Evolutionary conservation across 2,888 invertebrate species (phyloP).

Genomic region (Oscheius sp.): DNA sequence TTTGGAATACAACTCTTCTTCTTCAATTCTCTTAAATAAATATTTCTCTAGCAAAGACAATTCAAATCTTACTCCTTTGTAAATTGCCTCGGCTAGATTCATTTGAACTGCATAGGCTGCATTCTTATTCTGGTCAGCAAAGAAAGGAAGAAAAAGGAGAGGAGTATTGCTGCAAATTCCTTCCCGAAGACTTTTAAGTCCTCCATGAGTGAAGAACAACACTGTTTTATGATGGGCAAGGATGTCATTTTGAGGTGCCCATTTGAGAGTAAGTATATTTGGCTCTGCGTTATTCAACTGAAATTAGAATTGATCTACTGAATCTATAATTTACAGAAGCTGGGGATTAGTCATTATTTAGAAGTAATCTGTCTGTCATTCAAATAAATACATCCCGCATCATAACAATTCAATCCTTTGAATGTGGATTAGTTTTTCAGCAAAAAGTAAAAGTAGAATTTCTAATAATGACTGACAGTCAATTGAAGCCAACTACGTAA

Average conservation of each 20-base stretch:
- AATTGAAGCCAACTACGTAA: too few species aligned
- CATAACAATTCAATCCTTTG: too few species aligned
- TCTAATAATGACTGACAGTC: too few species aligned
- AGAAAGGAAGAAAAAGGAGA: constrained; percentile 52
- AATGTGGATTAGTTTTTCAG: too few species aligned
- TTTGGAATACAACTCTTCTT: neutral
- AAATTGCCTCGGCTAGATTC: constrained; percentile 49
- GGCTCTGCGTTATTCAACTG: constrained; percentile 6
- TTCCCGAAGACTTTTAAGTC: constrained; percentile 54
- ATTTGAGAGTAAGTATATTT: constrained; percentile 41
- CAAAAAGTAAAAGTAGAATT: too few species aligned
- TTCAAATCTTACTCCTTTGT: constrained; percentile 45
- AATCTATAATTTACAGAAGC: too few species aligned
- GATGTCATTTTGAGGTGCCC: constrained; percentile 58
- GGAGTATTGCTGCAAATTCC: constrained; percentile 49
- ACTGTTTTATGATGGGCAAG: constrained; percentile 48
- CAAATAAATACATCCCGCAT: too few species aligned
- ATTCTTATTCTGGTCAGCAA: constrained; percentile 51
- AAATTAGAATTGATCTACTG: neutral
- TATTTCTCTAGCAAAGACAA: neutral
- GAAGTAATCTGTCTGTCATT: too few species aligned
- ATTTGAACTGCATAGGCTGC: constrained; percentile 42
- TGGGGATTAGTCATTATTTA: too few species aligned
- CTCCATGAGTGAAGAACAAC: constrained; percentile 55
- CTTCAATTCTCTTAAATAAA: constrained; percentile 13